Conservation (phyloP, 1,140 invertebrate species). For the Bilobella aurantiaca region DNA sequence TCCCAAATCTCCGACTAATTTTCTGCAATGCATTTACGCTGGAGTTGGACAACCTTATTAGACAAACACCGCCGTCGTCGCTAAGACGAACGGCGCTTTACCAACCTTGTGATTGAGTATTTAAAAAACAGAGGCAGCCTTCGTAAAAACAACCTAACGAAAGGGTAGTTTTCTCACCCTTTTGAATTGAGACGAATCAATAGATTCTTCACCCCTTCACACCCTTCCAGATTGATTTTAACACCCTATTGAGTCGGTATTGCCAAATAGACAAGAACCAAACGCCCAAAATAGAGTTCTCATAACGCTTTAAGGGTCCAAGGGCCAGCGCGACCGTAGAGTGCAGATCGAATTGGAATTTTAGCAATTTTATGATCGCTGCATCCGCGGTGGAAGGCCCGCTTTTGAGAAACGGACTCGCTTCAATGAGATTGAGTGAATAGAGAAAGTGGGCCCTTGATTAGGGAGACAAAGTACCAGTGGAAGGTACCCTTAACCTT, state of each 20-base stretch:
- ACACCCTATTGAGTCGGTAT: neutral
- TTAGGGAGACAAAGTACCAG: too few relatives aligned
- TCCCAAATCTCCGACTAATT: too few relatives aligned
- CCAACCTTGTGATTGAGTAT: too few relatives aligned
- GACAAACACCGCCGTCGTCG: too few relatives aligned
- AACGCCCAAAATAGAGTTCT: slow-evolving; percentile 6
- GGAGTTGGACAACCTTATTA: too few relatives aligned
- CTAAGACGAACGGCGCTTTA: too few relatives aligned
- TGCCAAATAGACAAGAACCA: neutral
- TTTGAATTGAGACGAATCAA: neutral
- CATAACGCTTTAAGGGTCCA: neutral
- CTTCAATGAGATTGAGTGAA: neutral
- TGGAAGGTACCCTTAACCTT: neutral
- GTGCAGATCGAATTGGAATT: neutral
- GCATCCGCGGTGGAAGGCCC: neutral
- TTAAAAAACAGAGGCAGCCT: too few relatives aligned
- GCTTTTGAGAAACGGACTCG: neutral
- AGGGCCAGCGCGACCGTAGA: neutral
- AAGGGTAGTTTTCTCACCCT: slow-evolving; percentile 3
- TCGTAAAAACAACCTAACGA: neutral
- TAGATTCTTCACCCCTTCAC: neutral
- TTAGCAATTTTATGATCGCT: neutral
- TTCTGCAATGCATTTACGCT: too few relatives aligned
- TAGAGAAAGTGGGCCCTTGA: neutral
- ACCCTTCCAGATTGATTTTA: neutral